These are phyloP conservation scores for Poecilus cupreus DNA, from an alignment of 2,888 invertebrate genomes.

Conservation along the genomic window DNA sequence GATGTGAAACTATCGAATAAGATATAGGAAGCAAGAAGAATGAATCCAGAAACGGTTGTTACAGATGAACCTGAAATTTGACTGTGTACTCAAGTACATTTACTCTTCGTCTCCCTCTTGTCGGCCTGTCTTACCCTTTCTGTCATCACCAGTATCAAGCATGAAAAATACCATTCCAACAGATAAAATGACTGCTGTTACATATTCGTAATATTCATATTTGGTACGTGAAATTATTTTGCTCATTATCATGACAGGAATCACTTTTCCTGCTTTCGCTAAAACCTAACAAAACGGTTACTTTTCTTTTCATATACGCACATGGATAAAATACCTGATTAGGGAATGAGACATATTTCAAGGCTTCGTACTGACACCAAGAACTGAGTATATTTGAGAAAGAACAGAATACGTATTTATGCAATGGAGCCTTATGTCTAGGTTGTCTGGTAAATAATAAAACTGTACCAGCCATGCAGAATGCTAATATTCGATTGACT, in stretches of 20 bases:
- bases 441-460: slow-evolving; percentile 78
- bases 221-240: slow-evolving; percentile 90
- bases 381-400: slow-evolving; percentile 98
- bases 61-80: slow-evolving; percentile 75
- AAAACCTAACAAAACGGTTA: slow-evolving; percentile 77
- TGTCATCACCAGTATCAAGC: slow-evolving; percentile 83
- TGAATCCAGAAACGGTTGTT: slow-evolving; percentile 88
- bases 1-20: slow-evolving; percentile 97
- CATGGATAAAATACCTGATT: slow-evolving; percentile 83
- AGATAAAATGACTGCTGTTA: slow-evolving; percentile 92
- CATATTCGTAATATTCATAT: slow-evolving; percentile 94
- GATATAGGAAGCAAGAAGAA: slow-evolving; percentile 93
- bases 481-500: slow-evolving; percentile 92
- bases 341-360: slow-evolving; percentile 98
- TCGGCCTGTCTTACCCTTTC: slow-evolving; percentile 74
- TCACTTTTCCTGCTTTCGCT: slow-evolving; percentile 98
- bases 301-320: not conserved
- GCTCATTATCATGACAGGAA: slow-evolving; percentile 99
- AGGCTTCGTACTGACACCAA: slow-evolving; percentile 99
- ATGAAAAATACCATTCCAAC: slow-evolving; percentile 95
- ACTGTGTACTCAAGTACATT: slow-evolving; percentile 5
- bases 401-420: slow-evolving; percentile 96
- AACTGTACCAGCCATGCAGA: slow-evolving; percentile 81
- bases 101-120: not conserved
- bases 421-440: slow-evolving; percentile 89